Evolutionary conservation across 37 sponge, comb jelly and placozoan species (phyloP).

Genomic region (Amphimedon queenslandica): DNA sequence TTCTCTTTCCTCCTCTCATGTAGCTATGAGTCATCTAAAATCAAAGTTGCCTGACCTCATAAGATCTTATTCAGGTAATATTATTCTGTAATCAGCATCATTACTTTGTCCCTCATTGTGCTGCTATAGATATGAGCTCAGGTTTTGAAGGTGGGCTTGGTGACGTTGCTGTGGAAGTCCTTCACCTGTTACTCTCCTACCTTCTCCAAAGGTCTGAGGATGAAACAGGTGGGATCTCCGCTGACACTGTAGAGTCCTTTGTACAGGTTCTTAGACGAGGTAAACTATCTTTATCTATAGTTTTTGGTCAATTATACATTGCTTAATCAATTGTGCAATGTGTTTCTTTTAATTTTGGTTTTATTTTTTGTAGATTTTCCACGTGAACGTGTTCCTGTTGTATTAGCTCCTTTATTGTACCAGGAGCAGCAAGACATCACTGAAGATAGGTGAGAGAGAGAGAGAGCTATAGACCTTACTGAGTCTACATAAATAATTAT

Average conservation of each 20-base stretch:
- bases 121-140: slow-evolving; percentile 45
- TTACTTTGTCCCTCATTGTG: neutral
- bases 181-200: slow-evolving; percentile 72
- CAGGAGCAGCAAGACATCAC: slow-evolving; percentile 75
- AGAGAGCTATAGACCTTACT: too few species aligned
- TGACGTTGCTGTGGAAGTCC: slow-evolving; percentile 78
- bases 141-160: slow-evolving; percentile 75
- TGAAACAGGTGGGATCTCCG: slow-evolving; percentile 52
- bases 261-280: slow-evolving; percentile 64
- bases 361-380: slow-evolving; percentile 66
- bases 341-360: neutral
- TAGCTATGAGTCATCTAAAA: slow-evolving; percentile 64
- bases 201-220: slow-evolving; percentile 55
- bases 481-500: too few species aligned
- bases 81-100: neutral
- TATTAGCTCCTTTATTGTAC: slow-evolving; percentile 75
- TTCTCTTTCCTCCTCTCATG: too few species aligned
- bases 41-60: slow-evolving; percentile 76
- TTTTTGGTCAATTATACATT: neutral
- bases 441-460: slow-evolving; percentile 76
- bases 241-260: slow-evolving; percentile 60
- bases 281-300: neutral
- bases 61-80: slow-evolving; percentile 55
- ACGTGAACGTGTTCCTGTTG: slow-evolving; percentile 80
- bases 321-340: too few species aligned